phyloP scores from a whole-genome alignment of 2,888 invertebrate species.

The Hypomecis punctinalis region DNA sequence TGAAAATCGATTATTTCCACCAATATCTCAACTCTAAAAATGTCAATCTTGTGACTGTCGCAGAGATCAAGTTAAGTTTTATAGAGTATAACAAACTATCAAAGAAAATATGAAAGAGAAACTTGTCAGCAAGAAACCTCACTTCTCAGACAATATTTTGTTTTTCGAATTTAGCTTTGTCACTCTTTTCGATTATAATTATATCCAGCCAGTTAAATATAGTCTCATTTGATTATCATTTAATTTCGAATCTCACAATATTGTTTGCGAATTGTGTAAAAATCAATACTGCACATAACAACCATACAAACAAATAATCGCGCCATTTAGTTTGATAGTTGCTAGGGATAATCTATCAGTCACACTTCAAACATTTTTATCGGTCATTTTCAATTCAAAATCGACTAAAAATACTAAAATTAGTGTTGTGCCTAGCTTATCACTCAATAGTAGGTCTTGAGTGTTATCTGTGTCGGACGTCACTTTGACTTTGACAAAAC shows the following conservation, averaged over 20 bases:
- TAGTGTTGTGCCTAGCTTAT: no score
- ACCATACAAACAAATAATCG: slow-evolving; percentile 66
- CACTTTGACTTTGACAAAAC: slow-evolving; percentile 5
- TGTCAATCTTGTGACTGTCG: no score
- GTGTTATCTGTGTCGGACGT: background rate
- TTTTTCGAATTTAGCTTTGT: slow-evolving; percentile 55
- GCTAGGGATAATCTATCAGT: slow-evolving; percentile 31
- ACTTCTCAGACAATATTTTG: slow-evolving; percentile 46
- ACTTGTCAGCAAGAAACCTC: slow-evolving; percentile 48
- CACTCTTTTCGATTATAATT: slow-evolving; percentile 41
- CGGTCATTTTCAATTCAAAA: no score
- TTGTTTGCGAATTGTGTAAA: slow-evolving; percentile 34
- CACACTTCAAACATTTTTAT: no score
- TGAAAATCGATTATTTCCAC: no score
- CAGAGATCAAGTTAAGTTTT: no score
- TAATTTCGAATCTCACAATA: background rate
- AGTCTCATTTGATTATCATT: background rate
- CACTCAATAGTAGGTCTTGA: background rate
- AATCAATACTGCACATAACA: slow-evolving; percentile 71
- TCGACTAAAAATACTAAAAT: no score
- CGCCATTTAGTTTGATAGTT: slow-evolving; percentile 53
- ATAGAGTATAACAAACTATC: slow-evolving; percentile 58
- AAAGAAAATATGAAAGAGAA: slow-evolving; percentile 45
- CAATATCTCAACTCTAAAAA: no score
- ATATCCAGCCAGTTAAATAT: slow-evolving; percentile 31